Conservation (phyloP, 2,888 invertebrate genomes). For the Synanthedon formicaeformis region DNA sequence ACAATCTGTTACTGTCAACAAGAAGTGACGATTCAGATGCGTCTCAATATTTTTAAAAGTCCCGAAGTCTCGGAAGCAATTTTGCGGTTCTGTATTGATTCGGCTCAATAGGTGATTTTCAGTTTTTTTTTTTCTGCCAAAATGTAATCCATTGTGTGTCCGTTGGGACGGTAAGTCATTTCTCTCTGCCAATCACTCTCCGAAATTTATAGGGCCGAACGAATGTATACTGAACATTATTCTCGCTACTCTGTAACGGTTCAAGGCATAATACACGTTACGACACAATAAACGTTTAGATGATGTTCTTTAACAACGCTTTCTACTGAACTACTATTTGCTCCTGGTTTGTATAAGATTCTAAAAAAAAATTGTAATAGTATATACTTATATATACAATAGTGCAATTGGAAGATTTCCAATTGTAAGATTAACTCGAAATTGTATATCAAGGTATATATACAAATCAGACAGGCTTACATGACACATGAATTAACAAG, state of each 20-base stretch:
- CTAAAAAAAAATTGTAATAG: too few species aligned
- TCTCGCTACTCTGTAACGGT: background rate
- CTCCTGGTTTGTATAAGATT: too few species aligned
- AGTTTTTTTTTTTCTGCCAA: background rate
- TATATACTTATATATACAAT: too few species aligned
- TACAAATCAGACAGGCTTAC: too few species aligned
- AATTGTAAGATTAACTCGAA: too few species aligned
- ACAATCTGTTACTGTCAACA: background rate
- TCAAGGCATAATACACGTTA: background rate
- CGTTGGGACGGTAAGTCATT: slow-evolving; percentile 1
- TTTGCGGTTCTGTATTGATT: background rate
- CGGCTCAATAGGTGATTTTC: background rate
- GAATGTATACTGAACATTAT: background rate
- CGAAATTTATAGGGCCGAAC: background rate
- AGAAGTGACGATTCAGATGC: background rate
- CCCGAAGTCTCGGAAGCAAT: background rate
- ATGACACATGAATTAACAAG: too few species aligned
- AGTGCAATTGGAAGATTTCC: too few species aligned
- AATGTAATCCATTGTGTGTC: slow-evolving; percentile 1
- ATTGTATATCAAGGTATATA: too few species aligned
- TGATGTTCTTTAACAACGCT: too few species aligned
- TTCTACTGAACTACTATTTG: too few species aligned
- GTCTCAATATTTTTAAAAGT: background rate
- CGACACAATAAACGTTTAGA: too few species aligned
- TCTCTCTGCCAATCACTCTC: slow-evolving; percentile 1